Conservation (phyloP, 2,888 invertebrate genomes). For the Ommatoiulus sabulosus region DNA sequence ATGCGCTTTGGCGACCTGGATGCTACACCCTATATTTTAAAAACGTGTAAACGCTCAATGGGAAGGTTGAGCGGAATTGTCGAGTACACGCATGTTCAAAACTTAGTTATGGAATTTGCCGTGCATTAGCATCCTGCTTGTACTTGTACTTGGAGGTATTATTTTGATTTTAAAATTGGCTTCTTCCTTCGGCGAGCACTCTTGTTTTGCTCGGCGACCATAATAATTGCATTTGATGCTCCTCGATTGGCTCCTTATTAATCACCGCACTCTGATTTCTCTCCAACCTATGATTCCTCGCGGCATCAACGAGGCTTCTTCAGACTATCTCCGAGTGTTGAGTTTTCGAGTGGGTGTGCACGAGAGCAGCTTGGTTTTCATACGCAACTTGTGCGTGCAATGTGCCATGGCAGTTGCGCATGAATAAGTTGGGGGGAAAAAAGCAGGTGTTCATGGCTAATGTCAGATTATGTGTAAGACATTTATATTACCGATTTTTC, state of each 20-base stretch:
- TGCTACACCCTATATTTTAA: neutral
- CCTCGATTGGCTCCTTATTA: neutral
- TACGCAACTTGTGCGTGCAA: too few relatives aligned
- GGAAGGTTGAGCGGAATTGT: neutral
- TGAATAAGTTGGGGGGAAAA: neutral
- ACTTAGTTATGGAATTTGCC: neutral
- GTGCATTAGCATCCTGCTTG: neutral
- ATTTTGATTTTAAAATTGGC: neutral
- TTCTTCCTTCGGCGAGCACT: neutral
- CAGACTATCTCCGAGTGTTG: neutral
- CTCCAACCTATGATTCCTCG: neutral
- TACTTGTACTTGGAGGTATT: conserved; percentile 11
- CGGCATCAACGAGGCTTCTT: neutral
- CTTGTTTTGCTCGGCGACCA: neutral
- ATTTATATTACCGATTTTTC: too few relatives aligned
- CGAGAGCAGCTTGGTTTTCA: neutral
- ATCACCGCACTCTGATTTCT: neutral
- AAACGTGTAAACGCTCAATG: neutral
- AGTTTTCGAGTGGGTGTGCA: neutral
- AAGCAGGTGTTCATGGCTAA: neutral
- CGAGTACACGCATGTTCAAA: neutral
- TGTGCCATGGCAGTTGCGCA: neutral
- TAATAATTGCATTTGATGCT: conserved; percentile 7
- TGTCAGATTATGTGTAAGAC: neutral
- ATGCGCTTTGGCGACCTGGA: neutral